A percentile compares a stretch with the other conserved stretches of the same genome.
Conservation (phyloP, 2,797 vertebrate species). For the Emydoidea blandingii region DNA sequence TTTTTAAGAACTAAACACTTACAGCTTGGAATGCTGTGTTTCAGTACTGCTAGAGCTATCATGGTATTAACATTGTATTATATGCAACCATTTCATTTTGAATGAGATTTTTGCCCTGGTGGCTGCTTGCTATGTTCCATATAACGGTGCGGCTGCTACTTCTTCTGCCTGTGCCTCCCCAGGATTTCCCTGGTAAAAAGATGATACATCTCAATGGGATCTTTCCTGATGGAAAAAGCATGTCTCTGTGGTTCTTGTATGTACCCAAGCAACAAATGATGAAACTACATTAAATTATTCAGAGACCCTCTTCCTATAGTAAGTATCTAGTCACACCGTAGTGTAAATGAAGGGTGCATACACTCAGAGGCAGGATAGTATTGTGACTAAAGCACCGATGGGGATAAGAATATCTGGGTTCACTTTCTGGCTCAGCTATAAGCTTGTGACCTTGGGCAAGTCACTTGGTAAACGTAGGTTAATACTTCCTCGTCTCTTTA, state of each 20-base stretch:
- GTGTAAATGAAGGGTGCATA: neutral
- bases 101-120: neutral
- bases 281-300: neutral
- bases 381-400: neutral
- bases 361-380: neutral
- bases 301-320: neutral
- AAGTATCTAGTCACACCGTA: neutral
- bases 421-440: neutral
- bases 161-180: neutral
- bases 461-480: neutral
- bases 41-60: neutral
- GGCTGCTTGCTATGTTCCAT: neutral
- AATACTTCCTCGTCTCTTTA: neutral
- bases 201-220: neutral
- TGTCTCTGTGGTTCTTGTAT: neutral
- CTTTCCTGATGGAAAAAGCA: neutral
- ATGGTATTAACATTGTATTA: neutral
- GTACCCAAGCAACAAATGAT: neutral
- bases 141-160: neutral
- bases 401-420: neutral
- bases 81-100: neutral
- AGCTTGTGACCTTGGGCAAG: neutral
- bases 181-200: neutral
- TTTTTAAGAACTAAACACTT: neutral
- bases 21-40: neutral